A percentile compares a stretch with the other conserved stretches of the same genome.
These are phyloP conservation scores for Drosophila mercatorum DNA, from an alignment of 2,888 invertebrate genomes.

Conservation along the genomic window DNA sequence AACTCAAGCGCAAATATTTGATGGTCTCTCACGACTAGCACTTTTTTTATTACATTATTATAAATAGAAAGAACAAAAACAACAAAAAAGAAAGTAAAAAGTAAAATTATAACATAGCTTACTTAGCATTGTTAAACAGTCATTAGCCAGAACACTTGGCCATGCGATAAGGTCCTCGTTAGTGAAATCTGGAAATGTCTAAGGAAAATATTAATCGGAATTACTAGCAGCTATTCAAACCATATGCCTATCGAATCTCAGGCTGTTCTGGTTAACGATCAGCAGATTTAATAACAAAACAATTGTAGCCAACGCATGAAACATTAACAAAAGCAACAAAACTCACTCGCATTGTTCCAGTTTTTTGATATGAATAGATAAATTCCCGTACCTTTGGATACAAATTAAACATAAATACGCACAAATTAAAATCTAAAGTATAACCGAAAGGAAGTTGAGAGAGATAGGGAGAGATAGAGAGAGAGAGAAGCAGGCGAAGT, in stretches of 20 bases:
- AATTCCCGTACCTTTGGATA: constrained; percentile 64
- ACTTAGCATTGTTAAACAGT: constrained; percentile 47
- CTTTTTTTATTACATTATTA: constrained; percentile 70
- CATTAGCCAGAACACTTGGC: constrained; percentile 31
- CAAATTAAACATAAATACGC: constrained; percentile 61
- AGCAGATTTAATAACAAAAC: constrained; percentile 42
- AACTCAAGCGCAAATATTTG: constrained; percentile 62
- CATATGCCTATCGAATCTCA: constrained; percentile 9
- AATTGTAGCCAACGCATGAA: constrained; percentile 59
- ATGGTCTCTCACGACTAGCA: constrained; percentile 66
- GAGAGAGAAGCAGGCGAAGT: constrained; percentile 10
- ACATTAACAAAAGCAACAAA: constrained; percentile 41
- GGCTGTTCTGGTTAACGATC: constrained; percentile 24
- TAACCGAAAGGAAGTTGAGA: constrained; percentile 35
- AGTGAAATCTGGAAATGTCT: not conserved
- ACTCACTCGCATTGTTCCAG: constrained; percentile 66
- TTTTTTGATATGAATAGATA: constrained; percentile 58
- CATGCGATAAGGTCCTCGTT: constrained; percentile 4
- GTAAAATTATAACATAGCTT: constrained; percentile 17
- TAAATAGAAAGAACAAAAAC: constrained; percentile 35
- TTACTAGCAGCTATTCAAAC: not conserved
- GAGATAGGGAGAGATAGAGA: not conserved
- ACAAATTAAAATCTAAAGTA: constrained; percentile 65
- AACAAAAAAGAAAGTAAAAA: constrained; percentile 22
- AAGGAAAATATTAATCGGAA: not conserved